Base-by-base conservation (phyloP, 1,140 invertebrate species). In the Pseudomyrmex flavicornis region DNA sequence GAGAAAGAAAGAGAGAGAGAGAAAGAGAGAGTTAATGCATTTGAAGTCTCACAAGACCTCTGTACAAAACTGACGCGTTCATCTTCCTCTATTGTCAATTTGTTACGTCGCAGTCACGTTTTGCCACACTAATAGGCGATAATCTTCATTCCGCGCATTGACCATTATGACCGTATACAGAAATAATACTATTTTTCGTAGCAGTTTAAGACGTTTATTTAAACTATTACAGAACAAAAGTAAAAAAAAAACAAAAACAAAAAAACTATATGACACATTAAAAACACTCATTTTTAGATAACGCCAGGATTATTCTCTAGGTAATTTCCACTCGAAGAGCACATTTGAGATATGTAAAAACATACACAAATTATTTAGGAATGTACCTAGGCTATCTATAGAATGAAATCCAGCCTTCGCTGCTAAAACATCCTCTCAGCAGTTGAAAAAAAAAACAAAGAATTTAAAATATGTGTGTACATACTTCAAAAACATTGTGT, bases 101-200 rank as follows among this genome's bases (percentile, higher is more conserved):
- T 48, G 66, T 80, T 72, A 70, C 35, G 44, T 61, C 54, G 52
- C 17, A 26, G 20, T 46, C 20, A 20, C 54, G 65, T 79, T 76
- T 59, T 12, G 44, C 20, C 59, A 15, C 2, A 17, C 68, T 80
- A 80, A 80, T 61, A 12, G 46, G 0, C 54, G 15, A 58, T 80
- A 80, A 80, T 72, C 15, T 13, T 44, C 74, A 52, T 76, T 56
- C 54, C 52, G 65, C 52, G 65, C 69, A 59, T 79, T 46, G 35
- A 70, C 15, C n/a, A 44, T 9, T 2, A 20, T 13, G 15, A 20
- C 15, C 48, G 26, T 20, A 7, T 12, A 12, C 4, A 22, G 22
- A 26, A 12, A 1, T 26, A 35, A 35, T n/a, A 26, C 65, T 77
- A 58, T 59, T 46, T 44, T 13, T 9, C 12, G 13, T 1, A 10